phyloP scores from a whole-genome alignment of 2,113 vertebrate genomes.

The Phylloscopus trochilus region DNA sequence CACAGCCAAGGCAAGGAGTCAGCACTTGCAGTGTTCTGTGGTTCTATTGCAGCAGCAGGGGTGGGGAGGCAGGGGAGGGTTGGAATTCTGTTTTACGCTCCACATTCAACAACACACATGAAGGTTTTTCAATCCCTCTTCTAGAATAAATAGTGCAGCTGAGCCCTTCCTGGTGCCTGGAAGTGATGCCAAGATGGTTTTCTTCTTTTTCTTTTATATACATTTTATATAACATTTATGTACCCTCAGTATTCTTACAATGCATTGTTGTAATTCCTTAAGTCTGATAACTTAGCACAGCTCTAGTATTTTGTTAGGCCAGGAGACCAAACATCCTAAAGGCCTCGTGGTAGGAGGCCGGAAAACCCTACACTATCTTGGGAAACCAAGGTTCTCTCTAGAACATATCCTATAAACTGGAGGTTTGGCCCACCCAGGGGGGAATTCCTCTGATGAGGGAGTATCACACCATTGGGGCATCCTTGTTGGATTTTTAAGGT shows the following conservation, averaged over 20 bases:
- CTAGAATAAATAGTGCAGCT: background rate
- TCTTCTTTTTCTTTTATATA: background rate
- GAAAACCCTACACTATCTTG: background rate
- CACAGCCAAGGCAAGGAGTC: background rate
- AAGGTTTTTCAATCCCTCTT: background rate
- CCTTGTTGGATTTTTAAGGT: background rate
- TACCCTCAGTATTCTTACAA: background rate
- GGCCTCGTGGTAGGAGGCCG: background rate
- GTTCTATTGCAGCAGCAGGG: no score
- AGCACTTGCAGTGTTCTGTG: fast-evolving
- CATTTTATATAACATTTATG: background rate
- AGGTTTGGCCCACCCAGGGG: background rate
- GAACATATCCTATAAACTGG: background rate
- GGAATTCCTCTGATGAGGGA: background rate
- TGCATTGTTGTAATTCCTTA: background rate
- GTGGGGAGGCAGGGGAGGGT: background rate
- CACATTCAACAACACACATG: background rate
- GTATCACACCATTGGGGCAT: no score
- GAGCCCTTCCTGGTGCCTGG: background rate
- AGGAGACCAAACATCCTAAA: background rate
- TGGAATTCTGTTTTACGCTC: background rate
- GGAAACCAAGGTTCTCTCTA: background rate
- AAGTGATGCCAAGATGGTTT: background rate
- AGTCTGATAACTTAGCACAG: background rate
- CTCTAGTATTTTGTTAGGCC: background rate